Percentiles rank a stretch among this genome's conserved stretches.
phyloP scores from a whole-genome alignment of 2,113 vertebrate species.

The Nanger granti region DNA sequence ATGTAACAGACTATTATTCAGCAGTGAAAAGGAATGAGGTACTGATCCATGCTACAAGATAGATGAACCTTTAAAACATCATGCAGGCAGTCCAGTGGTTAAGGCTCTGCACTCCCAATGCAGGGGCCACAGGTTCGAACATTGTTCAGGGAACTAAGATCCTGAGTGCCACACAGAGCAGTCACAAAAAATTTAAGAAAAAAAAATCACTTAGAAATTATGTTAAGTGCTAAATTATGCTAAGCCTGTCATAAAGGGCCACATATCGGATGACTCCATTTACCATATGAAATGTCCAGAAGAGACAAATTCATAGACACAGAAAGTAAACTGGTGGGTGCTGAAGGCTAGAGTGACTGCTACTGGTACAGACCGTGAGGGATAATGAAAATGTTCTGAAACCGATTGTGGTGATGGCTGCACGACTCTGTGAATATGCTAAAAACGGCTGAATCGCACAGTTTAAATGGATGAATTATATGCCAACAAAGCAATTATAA shows the following conservation, averaged over 20 bases:
- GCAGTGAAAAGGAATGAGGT: background rate
- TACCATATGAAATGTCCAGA: background rate
- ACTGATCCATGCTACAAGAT: background rate
- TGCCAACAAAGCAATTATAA: background rate
- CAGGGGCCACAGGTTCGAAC: background rate
- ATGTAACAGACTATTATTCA: background rate
- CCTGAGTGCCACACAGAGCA: background rate
- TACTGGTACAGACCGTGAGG: background rate
- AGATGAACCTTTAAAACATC: background rate
- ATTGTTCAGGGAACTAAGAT: background rate
- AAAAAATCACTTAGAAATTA: background rate
- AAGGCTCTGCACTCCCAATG: background rate
- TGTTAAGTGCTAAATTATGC: background rate
- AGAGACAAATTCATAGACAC: background rate
- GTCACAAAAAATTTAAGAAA: background rate
- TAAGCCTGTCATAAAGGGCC: background rate
- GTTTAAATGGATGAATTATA: background rate
- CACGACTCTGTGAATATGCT: background rate
- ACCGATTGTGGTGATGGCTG: background rate
- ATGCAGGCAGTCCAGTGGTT: background rate
- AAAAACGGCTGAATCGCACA: background rate
- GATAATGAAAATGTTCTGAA: background rate
- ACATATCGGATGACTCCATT: background rate
- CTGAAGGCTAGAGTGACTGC: background rate
- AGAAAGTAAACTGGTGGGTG: background rate